Evolutionary conservation across 30 jellyfish, hydroid and myxozoan genomes (phyloP).

Genomic region (Sanderia malayensis): DNA sequence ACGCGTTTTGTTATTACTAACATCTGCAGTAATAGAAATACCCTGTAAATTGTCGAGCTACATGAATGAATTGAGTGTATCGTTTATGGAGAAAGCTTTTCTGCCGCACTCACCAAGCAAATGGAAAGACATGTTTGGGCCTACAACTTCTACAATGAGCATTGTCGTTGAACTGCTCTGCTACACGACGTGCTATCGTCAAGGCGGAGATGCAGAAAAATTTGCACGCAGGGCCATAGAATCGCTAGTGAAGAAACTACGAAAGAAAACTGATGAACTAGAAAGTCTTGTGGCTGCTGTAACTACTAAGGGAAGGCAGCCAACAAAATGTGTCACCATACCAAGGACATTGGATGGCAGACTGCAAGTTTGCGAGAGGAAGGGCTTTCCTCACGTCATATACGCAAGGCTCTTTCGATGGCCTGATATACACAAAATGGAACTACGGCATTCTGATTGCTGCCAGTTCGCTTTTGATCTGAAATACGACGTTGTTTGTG

Average conservation of each 20-base stretch:
- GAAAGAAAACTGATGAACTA: constrained; percentile 93
- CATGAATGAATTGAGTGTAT: constrained; percentile 32
- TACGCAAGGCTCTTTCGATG: constrained; percentile 95
- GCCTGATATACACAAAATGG: constrained; percentile 99
- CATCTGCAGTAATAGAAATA: background rate
- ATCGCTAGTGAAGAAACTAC: constrained; percentile 85
- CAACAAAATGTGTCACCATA: constrained; percentile 97
- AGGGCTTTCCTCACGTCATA: constrained; percentile 99
- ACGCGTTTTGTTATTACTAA: background rate
- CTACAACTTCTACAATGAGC: constrained; percentile 94
- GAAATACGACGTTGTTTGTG: constrained; percentile 98
- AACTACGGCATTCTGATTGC: constrained; percentile 85
- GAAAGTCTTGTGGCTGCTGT: constrained; percentile 91
- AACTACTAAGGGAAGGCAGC: constrained; percentile 97
- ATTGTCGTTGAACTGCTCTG: constrained; percentile 96
- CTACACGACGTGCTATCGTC: constrained; percentile 96
- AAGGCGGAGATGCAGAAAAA: constrained; percentile 99
- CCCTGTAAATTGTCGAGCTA: background rate
- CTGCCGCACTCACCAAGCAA: constrained; percentile 40
- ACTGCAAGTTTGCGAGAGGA: constrained; percentile 97
- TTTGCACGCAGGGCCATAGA: constrained; percentile 99
- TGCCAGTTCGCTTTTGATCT: constrained; percentile 98
- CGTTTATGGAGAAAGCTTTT: constrained; percentile 61
- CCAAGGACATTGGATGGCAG: constrained; percentile 99
- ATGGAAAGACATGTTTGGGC: constrained; percentile 87